phyloP scores from a whole-genome alignment of 2,113 vertebrate genomes.

The Prietella phreatophila region DNA sequence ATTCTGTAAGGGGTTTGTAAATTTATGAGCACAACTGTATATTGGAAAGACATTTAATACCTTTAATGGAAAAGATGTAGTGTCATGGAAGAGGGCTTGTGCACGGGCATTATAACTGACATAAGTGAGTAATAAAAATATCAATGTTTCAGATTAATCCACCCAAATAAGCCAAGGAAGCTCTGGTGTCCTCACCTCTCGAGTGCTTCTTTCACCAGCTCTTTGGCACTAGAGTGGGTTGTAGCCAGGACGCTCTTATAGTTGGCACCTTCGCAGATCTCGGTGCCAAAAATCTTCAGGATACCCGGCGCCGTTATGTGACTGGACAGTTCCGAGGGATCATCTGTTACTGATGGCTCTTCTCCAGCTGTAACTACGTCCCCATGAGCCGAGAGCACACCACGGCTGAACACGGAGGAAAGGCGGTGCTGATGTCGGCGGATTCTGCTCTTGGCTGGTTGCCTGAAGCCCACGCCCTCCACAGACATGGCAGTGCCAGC shows the following conservation, averaged over 20 bases:
- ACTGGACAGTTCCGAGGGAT: conserved; percentile 77
- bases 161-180: conserved; percentile 33
- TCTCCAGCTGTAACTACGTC: conserved; percentile 56
- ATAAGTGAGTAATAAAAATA: neutral
- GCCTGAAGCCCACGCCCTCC: conserved; percentile 61
- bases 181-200: conserved; percentile 67
- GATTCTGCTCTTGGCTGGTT: conserved; percentile 69
- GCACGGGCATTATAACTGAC: no score
- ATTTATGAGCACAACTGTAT: no score
- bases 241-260: conserved; percentile 79
- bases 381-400: conserved; percentile 47
- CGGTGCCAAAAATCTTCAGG: conserved; percentile 78
- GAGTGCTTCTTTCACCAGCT: conserved; percentile 79
- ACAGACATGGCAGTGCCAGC: conserved; percentile 57
- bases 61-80: neutral
- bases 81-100: neutral
- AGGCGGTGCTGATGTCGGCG: conserved; percentile 71
- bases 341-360: conserved; percentile 56
- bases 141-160: neutral
- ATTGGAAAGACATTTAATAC: neutral
- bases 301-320: conserved; percentile 77
- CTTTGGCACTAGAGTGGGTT: conserved; percentile 74
- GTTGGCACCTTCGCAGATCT: conserved; percentile 76
- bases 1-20: no score
- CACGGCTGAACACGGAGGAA: conserved; percentile 70